Evolutionary conservation across 2,888 invertebrate species (phyloP).

Genomic region (Amphiduros pacificus): DNA sequence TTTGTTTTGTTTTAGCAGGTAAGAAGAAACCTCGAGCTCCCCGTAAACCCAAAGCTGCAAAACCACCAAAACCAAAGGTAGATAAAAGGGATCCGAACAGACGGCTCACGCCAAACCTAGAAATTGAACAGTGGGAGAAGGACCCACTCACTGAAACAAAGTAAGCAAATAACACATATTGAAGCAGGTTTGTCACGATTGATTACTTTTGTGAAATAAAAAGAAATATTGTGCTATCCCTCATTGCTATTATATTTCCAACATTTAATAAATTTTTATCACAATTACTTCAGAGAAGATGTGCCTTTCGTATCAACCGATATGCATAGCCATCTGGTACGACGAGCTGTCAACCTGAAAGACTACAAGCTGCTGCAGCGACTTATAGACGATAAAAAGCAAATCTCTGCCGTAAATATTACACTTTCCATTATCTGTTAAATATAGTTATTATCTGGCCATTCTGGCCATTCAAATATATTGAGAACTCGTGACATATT

Average conservation of each 20-base stretch:
- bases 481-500: no score
- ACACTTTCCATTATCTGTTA: not conserved
- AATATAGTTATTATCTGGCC: not conserved
- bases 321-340: slow-evolving; percentile 59
- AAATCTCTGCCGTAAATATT: slow-evolving; percentile 42
- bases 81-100: slow-evolving; percentile 43
- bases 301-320: slow-evolving; percentile 61
- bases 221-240: not conserved
- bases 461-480: not conserved
- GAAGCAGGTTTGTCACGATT: not conserved
- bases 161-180: slow-evolving; percentile 37
- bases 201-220: not conserved
- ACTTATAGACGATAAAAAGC: slow-evolving; percentile 50
- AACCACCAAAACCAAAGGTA: not conserved
- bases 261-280: not conserved
- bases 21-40: not conserved
- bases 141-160: slow-evolving; percentile 60
- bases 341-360: slow-evolving; percentile 59
- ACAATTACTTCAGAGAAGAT: slow-evolving; percentile 46
- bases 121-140: slow-evolving; percentile 54
- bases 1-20: not conserved
- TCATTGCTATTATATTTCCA: not conserved
- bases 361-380: slow-evolving; percentile 56
- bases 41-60: not conserved
- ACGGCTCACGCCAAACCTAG: slow-evolving; percentile 53